Percentiles rank a stretch among this genome's conserved stretches.
Conservation (phyloP, 1,140 invertebrate species). For the Neuroterus valhalla region DNA sequence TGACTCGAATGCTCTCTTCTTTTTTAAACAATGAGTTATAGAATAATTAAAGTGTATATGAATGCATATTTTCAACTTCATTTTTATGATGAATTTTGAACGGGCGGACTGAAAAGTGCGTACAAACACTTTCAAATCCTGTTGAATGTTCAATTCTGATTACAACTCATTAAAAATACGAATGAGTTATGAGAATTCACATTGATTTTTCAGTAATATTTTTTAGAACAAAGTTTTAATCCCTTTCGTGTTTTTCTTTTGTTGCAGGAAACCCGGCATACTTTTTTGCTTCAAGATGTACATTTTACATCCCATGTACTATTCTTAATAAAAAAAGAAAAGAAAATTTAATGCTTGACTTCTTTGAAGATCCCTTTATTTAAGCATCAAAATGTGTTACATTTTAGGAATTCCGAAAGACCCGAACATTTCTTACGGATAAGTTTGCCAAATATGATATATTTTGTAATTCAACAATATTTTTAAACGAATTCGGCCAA, state of each 20-base stretch:
- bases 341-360: constrained; percentile 25
- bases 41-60: too few species aligned
- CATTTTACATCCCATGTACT: constrained; percentile 42
- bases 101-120: constrained; percentile 68
- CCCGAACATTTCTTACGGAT: too few species aligned
- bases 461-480: too few species aligned
- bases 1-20: too few species aligned
- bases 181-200: not conserved
- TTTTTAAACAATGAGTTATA: too few species aligned
- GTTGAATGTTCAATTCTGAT: constrained; percentile 67
- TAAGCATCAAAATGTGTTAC: too few species aligned
- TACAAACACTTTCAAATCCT: constrained; percentile 65
- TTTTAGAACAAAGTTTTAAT: not conserved
- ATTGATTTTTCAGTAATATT: constrained; percentile 14
- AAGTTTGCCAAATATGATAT: too few species aligned
- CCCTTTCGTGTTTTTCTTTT: constrained; percentile 26
- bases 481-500: too few species aligned
- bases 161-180: not conserved
- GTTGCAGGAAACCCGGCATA: constrained; percentile 34
- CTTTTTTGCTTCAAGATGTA: constrained; percentile 35
- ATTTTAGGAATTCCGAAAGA: too few species aligned
- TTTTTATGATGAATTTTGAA: constrained; percentile 65
- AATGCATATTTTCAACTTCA: constrained; percentile 40
- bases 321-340: constrained; percentile 51
- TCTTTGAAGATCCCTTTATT: constrained; percentile 22